Base-by-base conservation (phyloP, 2,113 vertebrate genomes). In the Microtus ochrogaster region DNA sequence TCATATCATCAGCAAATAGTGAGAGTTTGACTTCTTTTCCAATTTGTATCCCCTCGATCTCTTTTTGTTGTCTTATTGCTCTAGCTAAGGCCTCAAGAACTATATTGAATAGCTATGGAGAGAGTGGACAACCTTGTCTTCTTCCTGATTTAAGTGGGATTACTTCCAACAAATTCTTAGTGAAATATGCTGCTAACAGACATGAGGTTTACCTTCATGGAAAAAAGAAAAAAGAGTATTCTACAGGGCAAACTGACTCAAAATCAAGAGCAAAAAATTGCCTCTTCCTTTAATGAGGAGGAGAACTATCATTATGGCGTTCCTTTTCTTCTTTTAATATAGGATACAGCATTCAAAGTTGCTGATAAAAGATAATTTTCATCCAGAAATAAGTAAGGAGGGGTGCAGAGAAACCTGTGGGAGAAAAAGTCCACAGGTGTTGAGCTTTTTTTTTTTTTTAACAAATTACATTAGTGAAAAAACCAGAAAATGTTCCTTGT, bases 201-300 rank as follows among this genome's bases (percentile, higher is more conserved):
- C 0, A 14, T 61, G 68, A 92, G 82, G 73, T 21, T 61, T 89
- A 61, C 68, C 73, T 36, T 55, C 44, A 87, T 22, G 24, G 74
- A 73, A 92, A 74, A 47, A 96, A 74, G 78, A 33, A 70, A 55
- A 73, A 39, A 82, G 77, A 82, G 63, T n/a, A 73, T 86, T 55
- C 52, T 44, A 63, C 49, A 44, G 28, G 39, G 28, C 44, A 30
- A 79, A 65, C 8, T 72, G 55, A 33, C 11, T 92, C 36, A 83
- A 26, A 89, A 36, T 7, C 13, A 52, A 81, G 2, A 28, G 7
- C 63, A 90, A 26, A 17, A 91, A 82, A 41, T 16, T 33, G n/a
- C 1, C 21, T 47, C 36, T 52, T 68, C 26, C 39, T 41, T 63
- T 65, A 36, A 55, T 72, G 63, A 70, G 33, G 41, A 74, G 61